Evolutionary conservation across 2,797 vertebrate genomes (phyloP).

Genomic region (Ibycter americanus): DNA sequence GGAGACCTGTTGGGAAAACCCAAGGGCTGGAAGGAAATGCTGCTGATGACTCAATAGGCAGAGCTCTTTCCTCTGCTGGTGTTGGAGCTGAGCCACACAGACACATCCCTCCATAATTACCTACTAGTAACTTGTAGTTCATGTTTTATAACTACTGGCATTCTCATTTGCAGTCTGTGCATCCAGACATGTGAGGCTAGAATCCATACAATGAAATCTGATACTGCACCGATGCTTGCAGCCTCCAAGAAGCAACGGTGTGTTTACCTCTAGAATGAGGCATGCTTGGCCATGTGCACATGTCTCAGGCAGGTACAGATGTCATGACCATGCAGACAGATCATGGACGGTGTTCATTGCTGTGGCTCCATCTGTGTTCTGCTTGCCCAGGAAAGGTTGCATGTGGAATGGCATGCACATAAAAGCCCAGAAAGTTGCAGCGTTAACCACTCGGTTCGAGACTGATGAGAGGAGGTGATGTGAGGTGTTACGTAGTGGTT

Average conservation of each 20-base stretch:
- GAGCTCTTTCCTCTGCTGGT: slow-evolving; percentile 51
- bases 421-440: background rate
- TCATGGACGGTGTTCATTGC: background rate
- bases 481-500: background rate
- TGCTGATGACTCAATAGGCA: slow-evolving; percentile 52
- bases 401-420: background rate
- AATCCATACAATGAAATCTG: background rate
- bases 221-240: background rate
- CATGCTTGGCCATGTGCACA: background rate
- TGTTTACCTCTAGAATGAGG: background rate
- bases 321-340: accelerated
- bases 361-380: background rate
- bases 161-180: accelerated
- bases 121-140: background rate
- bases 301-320: accelerated
- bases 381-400: background rate
- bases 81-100: slow-evolving; percentile 40
- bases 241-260: background rate
- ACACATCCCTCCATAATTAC: slow-evolving; percentile 34
- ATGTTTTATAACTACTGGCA: background rate
- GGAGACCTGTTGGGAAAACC: background rate
- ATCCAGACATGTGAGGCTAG: background rate
- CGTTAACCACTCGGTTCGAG: background rate
- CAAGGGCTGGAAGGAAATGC: slow-evolving; percentile 26
- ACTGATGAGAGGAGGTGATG: background rate